Base-by-base conservation (phyloP, 2,797 vertebrate species). In the Danio choprae region DNA sequence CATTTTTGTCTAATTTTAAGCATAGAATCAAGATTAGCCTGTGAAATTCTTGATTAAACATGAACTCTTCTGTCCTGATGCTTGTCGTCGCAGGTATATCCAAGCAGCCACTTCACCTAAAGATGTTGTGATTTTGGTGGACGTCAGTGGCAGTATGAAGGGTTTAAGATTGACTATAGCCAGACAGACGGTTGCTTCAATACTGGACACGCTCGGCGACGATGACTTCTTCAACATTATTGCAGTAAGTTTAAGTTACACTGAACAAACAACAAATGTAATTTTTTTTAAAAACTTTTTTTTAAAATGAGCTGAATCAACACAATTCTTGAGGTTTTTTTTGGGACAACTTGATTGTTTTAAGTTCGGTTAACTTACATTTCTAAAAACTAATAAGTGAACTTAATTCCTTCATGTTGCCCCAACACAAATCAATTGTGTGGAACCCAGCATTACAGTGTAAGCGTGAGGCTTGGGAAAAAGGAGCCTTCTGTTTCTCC, bases 201-300 rank as follows among this genome's bases (percentile, higher is more conserved):
- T 99, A 87, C 91, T 99, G 91, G 98, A 99, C 89, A 99, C 98
- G 0, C 95, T 98, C 55, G 97, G 98, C 80, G 97, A 98, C 7
- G 98, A 99, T 20, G 98, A 99, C 90, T 99, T 98, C 91, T 99
- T 99, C 92, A 98, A 99, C 90, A 97, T 99, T 83, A 98, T 99
- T 48, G 96, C 98, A 58, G 98, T 98, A 90, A 95, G 96, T 95
- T 50, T 7, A 18, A n/a, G 29, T 29, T 29, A 29, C 29, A 29
- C 29, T 29, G 1, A 29, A 29, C 29, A 29, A 29, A 29, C 1
- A 29, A 29, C 29, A 29, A 29, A 29, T 29, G 1, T n/a, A 29
- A 29, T 29, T 29, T 29, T 29, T 29, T 29, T 29, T 29, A 29
- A 3, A 29, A 29, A 1, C 29, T 29, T 29, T 29, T 29, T 29